Percentiles rank a stretch among this genome's conserved stretches.
Conservation (phyloP, 2,113 vertebrate genomes). For the Marmota flaviventris region DNA sequence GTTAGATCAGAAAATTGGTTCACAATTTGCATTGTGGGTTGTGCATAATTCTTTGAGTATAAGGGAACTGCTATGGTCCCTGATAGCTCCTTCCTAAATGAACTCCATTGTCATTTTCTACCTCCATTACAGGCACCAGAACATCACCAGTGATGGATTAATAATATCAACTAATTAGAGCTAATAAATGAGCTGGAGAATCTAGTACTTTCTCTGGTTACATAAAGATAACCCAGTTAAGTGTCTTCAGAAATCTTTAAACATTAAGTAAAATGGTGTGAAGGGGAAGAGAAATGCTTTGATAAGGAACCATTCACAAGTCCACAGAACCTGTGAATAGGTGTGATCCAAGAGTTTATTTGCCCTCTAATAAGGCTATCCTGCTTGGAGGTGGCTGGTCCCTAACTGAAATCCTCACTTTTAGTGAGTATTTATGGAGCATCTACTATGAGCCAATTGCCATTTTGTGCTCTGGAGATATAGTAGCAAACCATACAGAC, state of each 20-base stretch:
- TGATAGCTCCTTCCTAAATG: background rate
- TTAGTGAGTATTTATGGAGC: background rate
- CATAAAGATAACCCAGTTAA: background rate
- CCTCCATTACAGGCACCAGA: background rate
- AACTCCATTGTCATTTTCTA: background rate
- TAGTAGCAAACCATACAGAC: background rate
- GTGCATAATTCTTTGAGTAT: background rate
- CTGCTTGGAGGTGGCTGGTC: background rate
- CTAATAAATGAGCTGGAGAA: background rate
- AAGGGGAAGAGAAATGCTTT: background rate
- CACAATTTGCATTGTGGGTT: background rate
- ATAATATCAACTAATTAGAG: background rate
- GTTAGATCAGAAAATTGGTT: background rate
- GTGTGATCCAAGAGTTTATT: background rate
- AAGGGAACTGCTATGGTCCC: background rate
- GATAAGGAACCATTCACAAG: background rate
- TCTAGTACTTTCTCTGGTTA: background rate
- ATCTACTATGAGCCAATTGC: background rate
- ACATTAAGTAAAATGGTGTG: background rate
- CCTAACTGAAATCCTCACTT: background rate
- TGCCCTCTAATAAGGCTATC: background rate
- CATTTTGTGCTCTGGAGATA: background rate
- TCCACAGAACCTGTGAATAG: too few species aligned
- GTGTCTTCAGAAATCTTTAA: background rate
- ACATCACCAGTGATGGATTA: background rate